A percentile compares a stretch with the other conserved stretches of the same genome.
Conservation (phyloP, 2,113 vertebrate genomes). For the Lucifuga dentata region DNA sequence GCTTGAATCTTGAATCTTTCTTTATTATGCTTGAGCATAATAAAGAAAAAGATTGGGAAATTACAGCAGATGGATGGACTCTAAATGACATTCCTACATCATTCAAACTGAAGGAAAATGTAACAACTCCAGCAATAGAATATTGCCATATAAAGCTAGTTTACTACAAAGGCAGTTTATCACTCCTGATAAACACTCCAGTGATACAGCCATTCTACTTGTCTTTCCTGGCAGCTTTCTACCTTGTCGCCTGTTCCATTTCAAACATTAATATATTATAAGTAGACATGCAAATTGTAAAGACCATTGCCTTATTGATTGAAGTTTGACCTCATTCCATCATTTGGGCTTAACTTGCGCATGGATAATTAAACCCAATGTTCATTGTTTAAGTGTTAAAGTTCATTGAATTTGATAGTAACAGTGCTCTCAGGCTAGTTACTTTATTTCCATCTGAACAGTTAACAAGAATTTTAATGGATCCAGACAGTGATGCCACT, state of each 20-base stretch:
- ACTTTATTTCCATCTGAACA: constrained; percentile 38
- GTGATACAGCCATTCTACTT: neutral
- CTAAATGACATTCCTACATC: neutral
- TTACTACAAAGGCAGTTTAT: too few relatives aligned
- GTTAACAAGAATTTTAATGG: constrained; percentile 40
- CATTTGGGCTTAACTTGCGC: constrained; percentile 11
- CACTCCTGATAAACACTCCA: neutral
- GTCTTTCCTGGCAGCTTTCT: neutral
- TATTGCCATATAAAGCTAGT: too few relatives aligned
- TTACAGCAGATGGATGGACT: too few relatives aligned
- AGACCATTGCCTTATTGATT: neutral
- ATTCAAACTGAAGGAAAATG: neutral
- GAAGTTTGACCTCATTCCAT: constrained; percentile 13
- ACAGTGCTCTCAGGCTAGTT: constrained; percentile 13
- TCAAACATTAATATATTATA: constrained; percentile 10
- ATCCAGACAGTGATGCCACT: constrained; percentile 17
- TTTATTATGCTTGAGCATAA: too few relatives aligned
- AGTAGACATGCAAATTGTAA: neutral
- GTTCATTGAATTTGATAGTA: constrained; percentile 29
- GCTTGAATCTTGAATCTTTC: too few relatives aligned
- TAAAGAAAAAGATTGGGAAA: neutral
- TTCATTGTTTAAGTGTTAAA: constrained; percentile 55
- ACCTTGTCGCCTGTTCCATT: neutral
- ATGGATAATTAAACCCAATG: constrained; percentile 62
- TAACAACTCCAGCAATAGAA: neutral